phyloP scores from a whole-genome alignment of 2,113 vertebrate species.

The Papio anubis region DNA sequence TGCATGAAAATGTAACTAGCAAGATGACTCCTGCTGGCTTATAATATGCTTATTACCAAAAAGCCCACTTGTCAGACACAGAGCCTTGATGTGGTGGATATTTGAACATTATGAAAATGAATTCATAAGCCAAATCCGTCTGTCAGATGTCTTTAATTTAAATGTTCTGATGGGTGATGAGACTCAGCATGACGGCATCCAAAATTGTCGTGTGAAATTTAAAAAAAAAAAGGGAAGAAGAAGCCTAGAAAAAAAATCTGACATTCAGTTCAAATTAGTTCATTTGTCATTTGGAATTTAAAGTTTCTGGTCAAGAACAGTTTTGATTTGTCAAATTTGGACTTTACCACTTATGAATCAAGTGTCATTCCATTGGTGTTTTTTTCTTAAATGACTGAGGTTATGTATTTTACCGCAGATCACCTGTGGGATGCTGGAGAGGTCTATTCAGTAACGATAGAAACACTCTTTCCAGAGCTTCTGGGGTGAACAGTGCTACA shows the following conservation, averaged over 20 bases:
- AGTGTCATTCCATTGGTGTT: background rate
- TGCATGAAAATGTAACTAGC: conserved; percentile 82
- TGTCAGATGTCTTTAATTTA: conserved; percentile 81
- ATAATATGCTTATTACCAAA: conserved; percentile 82
- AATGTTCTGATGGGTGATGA: conserved; percentile 80
- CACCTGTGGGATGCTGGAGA: background rate
- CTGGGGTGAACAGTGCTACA: background rate
- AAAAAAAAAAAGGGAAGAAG: conserved; percentile 66
- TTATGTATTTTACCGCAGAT: background rate
- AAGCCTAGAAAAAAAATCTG: conserved; percentile 59
- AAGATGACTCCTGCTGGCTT: conserved; percentile 82
- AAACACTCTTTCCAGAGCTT: background rate
- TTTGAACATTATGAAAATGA: conserved; percentile 85
- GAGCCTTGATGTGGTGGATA: conserved; percentile 78
- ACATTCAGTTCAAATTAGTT: conserved; percentile 66
- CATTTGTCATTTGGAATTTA: conserved; percentile 40
- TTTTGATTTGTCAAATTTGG: conserved; percentile 59
- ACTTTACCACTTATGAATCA: conserved; percentile 43
- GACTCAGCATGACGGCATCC: conserved; percentile 79
- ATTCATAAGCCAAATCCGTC: conserved; percentile 82
- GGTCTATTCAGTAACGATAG: background rate
- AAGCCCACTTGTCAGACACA: conserved; percentile 77
- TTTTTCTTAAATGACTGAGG: background rate
- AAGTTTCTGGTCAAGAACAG: conserved; percentile 47
- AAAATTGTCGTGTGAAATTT: conserved; percentile 72